A percentile compares a stretch with the other conserved stretches of the same genome.
phyloP scores from a whole-genome alignment of 2,888 invertebrate genomes.

The Pteria penguin region DNA sequence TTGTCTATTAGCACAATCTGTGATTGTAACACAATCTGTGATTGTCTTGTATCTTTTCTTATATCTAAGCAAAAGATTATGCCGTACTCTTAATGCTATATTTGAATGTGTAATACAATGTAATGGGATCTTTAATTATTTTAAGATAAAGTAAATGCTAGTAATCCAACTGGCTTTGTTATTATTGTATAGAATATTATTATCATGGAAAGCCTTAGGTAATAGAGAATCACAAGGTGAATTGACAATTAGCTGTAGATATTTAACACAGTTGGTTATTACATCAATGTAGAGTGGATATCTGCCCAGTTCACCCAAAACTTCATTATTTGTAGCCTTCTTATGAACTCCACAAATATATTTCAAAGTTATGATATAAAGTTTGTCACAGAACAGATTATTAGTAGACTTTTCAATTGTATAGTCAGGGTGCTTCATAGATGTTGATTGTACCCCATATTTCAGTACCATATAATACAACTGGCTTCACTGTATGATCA shows the following conservation, averaged over 20 bases:
- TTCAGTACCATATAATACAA: not conserved
- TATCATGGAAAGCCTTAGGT: not conserved
- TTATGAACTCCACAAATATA: not conserved
- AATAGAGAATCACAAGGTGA: not conserved
- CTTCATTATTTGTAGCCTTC: not conserved
- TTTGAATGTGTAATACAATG: not conserved
- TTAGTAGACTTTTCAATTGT: not conserved
- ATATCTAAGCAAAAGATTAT: not conserved
- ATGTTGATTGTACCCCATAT: not conserved
- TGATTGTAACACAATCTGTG: too few species aligned
- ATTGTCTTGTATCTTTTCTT: not conserved
- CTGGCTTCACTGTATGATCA: not conserved
- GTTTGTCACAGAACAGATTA: not conserved
- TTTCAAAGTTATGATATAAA: not conserved
- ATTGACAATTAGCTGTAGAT: not conserved
- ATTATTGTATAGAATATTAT: not conserved
- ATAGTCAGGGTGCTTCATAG: not conserved
- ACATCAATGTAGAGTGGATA: not conserved
- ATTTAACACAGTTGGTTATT: not conserved
- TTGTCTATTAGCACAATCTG: not conserved
- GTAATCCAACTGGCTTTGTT: not conserved
- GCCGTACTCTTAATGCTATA: not conserved
- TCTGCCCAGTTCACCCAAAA: constrained; percentile 1
- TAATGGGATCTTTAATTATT: not conserved
- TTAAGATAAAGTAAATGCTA: not conserved